Conservation (phyloP, 2,888 invertebrate species). For the Myathropa florea region DNA sequence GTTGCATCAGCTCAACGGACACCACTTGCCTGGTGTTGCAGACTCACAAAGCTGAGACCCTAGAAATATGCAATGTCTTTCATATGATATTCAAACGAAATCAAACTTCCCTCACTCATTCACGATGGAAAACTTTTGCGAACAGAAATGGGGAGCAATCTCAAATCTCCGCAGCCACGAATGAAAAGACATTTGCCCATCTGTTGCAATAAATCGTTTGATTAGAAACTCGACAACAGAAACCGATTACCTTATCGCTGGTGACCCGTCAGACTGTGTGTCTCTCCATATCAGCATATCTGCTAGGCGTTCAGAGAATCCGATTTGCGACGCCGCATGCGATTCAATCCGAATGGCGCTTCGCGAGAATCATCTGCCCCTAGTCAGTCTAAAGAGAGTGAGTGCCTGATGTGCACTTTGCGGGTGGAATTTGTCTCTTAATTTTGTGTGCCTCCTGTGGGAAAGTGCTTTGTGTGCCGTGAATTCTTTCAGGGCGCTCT, state of each 20-base stretch:
- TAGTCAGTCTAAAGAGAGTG: constrained; percentile 16
- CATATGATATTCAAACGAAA: neutral
- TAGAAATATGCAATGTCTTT: neutral
- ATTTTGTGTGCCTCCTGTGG: constrained; percentile 11
- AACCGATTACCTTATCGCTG: neutral
- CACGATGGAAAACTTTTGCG: neutral
- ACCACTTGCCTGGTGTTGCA: neutral
- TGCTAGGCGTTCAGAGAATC: neutral
- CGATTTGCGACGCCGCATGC: neutral
- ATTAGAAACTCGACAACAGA: neutral
- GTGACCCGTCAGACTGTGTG: neutral
- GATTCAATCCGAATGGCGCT: neutral
- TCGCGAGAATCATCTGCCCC: neutral
- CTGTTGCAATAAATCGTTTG: neutral
- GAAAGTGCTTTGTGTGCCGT: constrained; percentile 3
- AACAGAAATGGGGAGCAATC: neutral
- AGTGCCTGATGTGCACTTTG: constrained; percentile 2
- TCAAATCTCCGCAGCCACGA: neutral
- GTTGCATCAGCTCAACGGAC: too few relatives aligned
- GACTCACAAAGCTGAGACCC: neutral
- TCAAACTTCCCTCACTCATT: neutral
- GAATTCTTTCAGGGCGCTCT: constrained; percentile 19
- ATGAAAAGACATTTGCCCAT: neutral
- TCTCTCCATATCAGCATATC: neutral
- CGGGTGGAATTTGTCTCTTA: constrained; percentile 30